Evolutionary conservation across 1,140 invertebrate species (phyloP), one percentile per base, ranked within the genome.

Genomic region (Goniozus legneri): DNA sequence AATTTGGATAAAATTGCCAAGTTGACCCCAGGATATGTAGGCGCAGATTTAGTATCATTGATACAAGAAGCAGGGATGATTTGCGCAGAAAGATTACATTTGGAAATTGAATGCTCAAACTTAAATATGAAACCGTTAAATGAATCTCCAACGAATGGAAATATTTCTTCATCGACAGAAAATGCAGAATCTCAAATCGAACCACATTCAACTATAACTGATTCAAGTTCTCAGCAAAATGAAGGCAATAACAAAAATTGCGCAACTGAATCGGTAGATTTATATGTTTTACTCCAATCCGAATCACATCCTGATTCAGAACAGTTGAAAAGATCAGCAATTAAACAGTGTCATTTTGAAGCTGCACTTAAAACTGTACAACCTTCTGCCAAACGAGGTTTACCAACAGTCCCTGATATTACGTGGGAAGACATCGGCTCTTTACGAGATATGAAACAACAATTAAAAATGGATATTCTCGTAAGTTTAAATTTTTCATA

Each of bases 341-440:
- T 95, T 4, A 82, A 82, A 31, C 78, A 86, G 46, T 74, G 80
- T 7, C 91, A 95, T 64, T 93, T 95, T 64, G 58, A 82, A 40
- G 79, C 77, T 54, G 94, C 95, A 15, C 65, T 97, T 7, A 86
- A 87, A 62, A 77, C 82, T 55, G 86, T 95, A n/a, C 88, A 91
- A 69, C 95, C 95, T n/a, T 95, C 92, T 35, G 87, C 92, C 0
- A 96, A 96, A 57, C 80, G 95, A 53, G 97, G 97, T 37, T 98
- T 99, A 77, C 90, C 92, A 3, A 97, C 95, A 6, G 92, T 99
- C 14, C 96, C 97, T 8, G 92, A 97, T 79, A 89, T 93, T 0
- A 95, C 91, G 0, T 99, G 97, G 97, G 85, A 92, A 50, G 94
- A 99, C 77, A 84, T 99, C 59, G 97, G 97, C 1, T 96, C 95